Percentiles rank a stretch among this genome's conserved stretches.
Evolutionary conservation across 2,888 invertebrate genomes (phyloP).

Genomic region (Habrosyne pyritoides): DNA sequence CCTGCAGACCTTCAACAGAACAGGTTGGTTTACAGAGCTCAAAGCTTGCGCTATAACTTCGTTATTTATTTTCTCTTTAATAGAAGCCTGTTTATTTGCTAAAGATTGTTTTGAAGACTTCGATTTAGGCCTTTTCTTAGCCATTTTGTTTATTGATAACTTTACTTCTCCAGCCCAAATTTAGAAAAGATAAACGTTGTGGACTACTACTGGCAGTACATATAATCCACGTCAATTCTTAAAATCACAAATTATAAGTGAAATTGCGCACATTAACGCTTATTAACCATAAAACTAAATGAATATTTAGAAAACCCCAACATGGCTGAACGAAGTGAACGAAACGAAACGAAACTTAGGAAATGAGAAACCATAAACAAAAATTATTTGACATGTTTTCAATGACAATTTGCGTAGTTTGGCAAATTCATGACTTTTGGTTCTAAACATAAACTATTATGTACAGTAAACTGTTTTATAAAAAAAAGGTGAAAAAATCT

Average conservation of each 20-base stretch:
- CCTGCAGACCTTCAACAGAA: slow-evolving; percentile 69
- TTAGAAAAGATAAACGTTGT: not conserved
- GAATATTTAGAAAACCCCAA: not conserved
- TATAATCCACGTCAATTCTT: not conserved
- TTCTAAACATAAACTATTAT: too few species aligned
- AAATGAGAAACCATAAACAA: slow-evolving; percentile 6
- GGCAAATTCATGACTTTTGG: not conserved
- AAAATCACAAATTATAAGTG: not conserved
- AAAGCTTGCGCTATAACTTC: slow-evolving; percentile 52
- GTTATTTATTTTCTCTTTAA: slow-evolving; percentile 23
- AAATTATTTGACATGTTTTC: not conserved
- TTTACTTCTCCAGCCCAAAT: not conserved
- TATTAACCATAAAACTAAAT: not conserved
- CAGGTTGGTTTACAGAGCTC: slow-evolving; percentile 43
- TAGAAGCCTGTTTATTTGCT: slow-evolving; percentile 17
- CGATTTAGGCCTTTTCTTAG: slow-evolving; percentile 58
- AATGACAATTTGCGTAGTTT: not conserved
- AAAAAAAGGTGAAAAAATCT: too few species aligned
- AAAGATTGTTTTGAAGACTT: slow-evolving; percentile 36
- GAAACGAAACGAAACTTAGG: not conserved
- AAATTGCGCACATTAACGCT: not conserved
- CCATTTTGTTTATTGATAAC: slow-evolving; percentile 46
- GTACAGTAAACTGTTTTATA: too few species aligned
- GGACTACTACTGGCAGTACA: not conserved
- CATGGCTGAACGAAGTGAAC: slow-evolving; percentile 8